phyloP scores from a whole-genome alignment of 2,113 vertebrate species.

The Ceratotherium simum region DNA sequence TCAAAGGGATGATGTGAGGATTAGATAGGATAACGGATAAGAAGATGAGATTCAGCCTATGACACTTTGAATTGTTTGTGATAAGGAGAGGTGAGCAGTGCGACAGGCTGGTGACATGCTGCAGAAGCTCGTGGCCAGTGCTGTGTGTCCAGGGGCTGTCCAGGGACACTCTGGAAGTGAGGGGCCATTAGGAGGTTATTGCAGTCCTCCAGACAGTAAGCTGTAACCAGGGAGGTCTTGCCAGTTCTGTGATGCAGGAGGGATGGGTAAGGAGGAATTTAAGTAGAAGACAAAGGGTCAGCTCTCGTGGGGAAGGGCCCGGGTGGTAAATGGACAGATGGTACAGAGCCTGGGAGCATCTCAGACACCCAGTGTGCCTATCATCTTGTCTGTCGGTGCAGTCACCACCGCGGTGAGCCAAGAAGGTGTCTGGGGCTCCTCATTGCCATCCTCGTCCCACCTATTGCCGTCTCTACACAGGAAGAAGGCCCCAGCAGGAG shows the following conservation, averaged over 20 bases:
- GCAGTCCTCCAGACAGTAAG: neutral
- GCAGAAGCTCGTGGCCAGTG: accelerated
- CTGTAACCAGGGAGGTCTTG: neutral
- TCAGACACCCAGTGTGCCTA: neutral
- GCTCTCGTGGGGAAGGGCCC: neutral
- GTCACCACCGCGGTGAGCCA: neutral
- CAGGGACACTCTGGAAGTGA: neutral
- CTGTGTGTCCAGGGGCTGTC: accelerated
- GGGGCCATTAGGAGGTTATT: neutral
- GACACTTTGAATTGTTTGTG: too few relatives aligned
- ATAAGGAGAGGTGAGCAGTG: neutral
- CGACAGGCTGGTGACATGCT: neutral
- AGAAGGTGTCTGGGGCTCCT: neutral
- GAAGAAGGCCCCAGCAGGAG: neutral
- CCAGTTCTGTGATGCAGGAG: neutral
- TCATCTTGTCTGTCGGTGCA: neutral
- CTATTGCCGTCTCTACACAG: neutral
- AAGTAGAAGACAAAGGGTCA: neutral
- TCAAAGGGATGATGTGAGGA: neutral
- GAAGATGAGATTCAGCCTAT: neutral
- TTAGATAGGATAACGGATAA: neutral
- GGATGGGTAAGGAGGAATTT: neutral
- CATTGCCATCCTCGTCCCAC: too few relatives aligned
- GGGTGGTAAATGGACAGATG: neutral
- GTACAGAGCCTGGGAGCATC: neutral